phyloP scores from a whole-genome alignment of 2,888 invertebrate species.

The Cerceris ruficornis region DNA sequence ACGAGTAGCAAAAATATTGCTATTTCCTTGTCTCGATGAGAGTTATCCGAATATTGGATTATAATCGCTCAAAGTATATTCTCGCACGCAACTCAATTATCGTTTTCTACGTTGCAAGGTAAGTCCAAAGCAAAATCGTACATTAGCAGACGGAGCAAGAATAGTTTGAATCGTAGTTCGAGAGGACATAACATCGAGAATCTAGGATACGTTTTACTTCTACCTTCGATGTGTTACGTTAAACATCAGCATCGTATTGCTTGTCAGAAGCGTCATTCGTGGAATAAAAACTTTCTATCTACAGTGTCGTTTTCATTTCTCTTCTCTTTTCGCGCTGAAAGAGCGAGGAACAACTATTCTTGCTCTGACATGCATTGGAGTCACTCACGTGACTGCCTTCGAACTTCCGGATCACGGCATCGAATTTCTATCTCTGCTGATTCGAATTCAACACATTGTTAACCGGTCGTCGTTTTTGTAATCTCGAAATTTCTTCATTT shows the following conservation, averaged over 20 bases:
- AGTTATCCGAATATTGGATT: constrained; percentile 38
- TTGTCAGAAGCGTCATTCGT: too few species aligned
- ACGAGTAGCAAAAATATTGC: constrained; percentile 70
- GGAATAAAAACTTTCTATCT: too few species aligned
- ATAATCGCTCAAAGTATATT: constrained; percentile 31
- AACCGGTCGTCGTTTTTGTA: too few species aligned
- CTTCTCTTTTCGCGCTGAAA: background rate
- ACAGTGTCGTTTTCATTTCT: too few species aligned
- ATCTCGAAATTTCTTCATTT: too few species aligned
- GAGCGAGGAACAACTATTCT: constrained; percentile 13
- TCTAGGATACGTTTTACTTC: too few species aligned
- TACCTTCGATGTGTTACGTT: too few species aligned
- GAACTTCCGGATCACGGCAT: constrained; percentile 10
- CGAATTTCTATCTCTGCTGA: background rate
- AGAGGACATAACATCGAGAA: too few species aligned
- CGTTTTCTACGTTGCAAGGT: constrained; percentile 1
- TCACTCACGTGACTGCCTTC: background rate
- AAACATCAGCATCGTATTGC: too few species aligned
- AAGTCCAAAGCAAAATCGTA: constrained; percentile 4
- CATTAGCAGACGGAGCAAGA: constrained; percentile 17
- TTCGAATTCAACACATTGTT: too few species aligned
- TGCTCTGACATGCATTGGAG: constrained; percentile 13
- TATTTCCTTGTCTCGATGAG: constrained; percentile 58
- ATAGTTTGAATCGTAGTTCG: constrained; percentile 2
- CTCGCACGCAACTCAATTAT: constrained; percentile 13